Conservation (phyloP, 2,113 vertebrate species). For the Cyphomyrus discorhynchus region DNA sequence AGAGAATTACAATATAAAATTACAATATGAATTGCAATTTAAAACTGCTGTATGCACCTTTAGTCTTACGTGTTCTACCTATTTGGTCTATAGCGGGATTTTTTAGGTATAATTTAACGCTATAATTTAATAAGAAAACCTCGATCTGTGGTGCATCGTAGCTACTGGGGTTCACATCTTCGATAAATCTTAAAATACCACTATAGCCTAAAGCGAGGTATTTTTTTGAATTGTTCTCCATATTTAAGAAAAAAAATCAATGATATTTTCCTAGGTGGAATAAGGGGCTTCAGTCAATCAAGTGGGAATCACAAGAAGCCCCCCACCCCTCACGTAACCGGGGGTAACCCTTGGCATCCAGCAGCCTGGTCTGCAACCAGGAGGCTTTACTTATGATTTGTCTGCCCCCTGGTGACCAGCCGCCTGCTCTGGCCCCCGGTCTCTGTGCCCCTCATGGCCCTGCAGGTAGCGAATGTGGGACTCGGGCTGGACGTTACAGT, state of each 20-base stretch:
- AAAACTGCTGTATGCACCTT: background rate
- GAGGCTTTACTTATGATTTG: background rate
- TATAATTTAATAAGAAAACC: background rate
- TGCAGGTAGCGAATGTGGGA: background rate
- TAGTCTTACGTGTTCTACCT: background rate
- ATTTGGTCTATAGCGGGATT: background rate
- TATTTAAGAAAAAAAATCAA: background rate
- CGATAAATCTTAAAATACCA: background rate
- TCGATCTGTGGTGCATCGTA: background rate
- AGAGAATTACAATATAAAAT: constrained; percentile 1
- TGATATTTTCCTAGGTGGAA: background rate
- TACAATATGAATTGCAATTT: background rate
- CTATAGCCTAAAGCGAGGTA: background rate
- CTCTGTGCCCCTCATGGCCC: background rate
- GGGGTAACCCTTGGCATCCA: background rate
- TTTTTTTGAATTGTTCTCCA: background rate
- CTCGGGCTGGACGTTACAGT: background rate
- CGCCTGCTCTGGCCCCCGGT: background rate
- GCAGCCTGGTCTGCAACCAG: background rate
- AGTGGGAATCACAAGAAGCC: background rate
- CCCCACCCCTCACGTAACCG: background rate
- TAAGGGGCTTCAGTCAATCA: background rate
- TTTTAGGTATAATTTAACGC: background rate
- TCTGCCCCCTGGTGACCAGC: background rate
- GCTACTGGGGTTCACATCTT: background rate